A percentile compares a stretch with the other conserved stretches of the same genome.
These are phyloP conservation scores for Polydrusus pterygomalis DNA, from an alignment of 2,888 invertebrate genomes.

Conservation along the genomic window DNA sequence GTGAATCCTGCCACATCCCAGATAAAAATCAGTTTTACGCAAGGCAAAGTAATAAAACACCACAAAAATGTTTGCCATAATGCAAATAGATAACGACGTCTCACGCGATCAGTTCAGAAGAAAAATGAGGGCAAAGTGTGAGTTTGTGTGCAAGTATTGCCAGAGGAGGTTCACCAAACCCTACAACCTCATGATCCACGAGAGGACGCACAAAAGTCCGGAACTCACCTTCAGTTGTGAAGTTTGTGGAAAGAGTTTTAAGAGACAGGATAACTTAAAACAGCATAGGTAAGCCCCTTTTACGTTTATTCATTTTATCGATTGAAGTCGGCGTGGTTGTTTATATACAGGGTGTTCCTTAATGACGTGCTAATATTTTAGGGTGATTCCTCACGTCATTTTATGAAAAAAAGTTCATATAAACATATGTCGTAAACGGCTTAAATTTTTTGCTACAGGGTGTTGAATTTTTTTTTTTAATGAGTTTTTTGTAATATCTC, in stretches of 20 bases:
- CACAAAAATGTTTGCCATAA: slow-evolving; percentile 89
- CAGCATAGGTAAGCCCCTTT: slow-evolving; percentile 86
- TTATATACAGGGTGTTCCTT: no score
- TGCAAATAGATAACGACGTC: slow-evolving; percentile 92
- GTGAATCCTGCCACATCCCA: slow-evolving; percentile 45
- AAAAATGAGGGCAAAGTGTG: slow-evolving; percentile 95
- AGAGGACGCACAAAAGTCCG: slow-evolving; percentile 97
- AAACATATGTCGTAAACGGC: no score
- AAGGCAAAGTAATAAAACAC: slow-evolving; percentile 36
- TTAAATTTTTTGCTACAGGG: no score
- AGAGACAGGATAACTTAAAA: slow-evolving; percentile 96
- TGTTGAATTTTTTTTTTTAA: no score
- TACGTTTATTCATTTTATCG: not conserved
- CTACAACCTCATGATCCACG: slow-evolving; percentile 99
- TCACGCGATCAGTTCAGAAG: slow-evolving; percentile 90
- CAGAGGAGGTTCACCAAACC: slow-evolving; percentile 98
- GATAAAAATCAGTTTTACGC: slow-evolving; percentile 46
- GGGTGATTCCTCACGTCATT: no score
- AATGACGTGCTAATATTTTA: no score
- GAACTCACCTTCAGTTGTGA: slow-evolving; percentile 98
- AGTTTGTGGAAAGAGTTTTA: slow-evolving; percentile 98
- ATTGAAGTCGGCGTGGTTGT: not conserved
- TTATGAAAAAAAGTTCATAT: no score
- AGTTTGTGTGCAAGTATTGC: slow-evolving; percentile 99
- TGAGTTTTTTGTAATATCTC: no score